Conservation (phyloP, 2,113 vertebrate genomes). For the Esox niger region DNA sequence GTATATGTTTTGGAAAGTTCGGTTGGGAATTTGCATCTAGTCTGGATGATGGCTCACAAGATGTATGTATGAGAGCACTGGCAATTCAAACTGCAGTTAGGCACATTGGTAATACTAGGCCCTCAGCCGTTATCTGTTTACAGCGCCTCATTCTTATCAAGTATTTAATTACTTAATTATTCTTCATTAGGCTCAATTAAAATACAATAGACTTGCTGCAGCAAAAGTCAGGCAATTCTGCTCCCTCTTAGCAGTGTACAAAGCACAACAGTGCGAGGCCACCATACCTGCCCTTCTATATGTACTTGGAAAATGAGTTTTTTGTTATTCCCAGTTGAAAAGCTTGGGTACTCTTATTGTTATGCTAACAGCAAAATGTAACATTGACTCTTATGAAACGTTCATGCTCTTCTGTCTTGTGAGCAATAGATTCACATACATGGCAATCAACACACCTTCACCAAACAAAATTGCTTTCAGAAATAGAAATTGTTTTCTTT, state of each 20-base stretch:
- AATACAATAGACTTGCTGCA: conserved; percentile 62
- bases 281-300: conserved; percentile 53
- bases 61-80: conserved; percentile 35
- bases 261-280: conserved; percentile 47
- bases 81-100: conserved; percentile 40
- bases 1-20: conserved; percentile 42
- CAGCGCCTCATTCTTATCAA: conserved; percentile 63
- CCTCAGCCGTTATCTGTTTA: conserved; percentile 68
- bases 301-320: conserved; percentile 62
- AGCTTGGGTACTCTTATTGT: conserved; percentile 70
- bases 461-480: conserved; percentile 79
- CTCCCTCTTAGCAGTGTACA: conserved; percentile 40
- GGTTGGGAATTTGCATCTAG: conserved; percentile 55
- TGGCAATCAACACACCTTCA: conserved; percentile 75
- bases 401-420: conserved; percentile 61
- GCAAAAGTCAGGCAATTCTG: conserved; percentile 59
- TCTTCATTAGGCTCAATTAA: conserved; percentile 77
- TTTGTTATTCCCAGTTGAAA: conserved; percentile 68
- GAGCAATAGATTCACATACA: conserved; percentile 75
- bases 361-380: conserved; percentile 75
- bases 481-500: conserved; percentile 80
- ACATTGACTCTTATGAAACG: conserved; percentile 71
- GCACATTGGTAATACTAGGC: conserved; percentile 52
- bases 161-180: conserved; percentile 78
- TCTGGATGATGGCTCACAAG: conserved; percentile 36